Evolutionary conservation across 2,888 invertebrate species (phyloP).

Genomic region (Lasioglossum vierecki): DNA sequence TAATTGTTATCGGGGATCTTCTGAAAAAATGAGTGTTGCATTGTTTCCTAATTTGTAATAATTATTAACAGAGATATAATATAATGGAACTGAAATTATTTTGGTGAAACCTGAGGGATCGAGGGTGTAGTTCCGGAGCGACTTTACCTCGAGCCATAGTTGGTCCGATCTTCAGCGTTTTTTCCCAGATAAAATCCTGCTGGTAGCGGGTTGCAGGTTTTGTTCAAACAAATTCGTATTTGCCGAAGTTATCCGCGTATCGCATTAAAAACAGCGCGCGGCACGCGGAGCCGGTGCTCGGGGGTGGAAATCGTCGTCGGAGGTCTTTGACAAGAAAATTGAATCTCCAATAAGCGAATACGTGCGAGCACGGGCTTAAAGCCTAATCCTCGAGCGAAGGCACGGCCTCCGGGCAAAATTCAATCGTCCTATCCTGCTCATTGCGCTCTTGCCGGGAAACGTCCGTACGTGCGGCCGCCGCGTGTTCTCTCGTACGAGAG

Average conservation of each 20-base stretch:
- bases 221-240: slow-evolving; percentile 4
- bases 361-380: slow-evolving; percentile 64
- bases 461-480: slow-evolving; percentile 53
- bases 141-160: not conserved
- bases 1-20: too few relatives aligned
- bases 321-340: slow-evolving; percentile 60
- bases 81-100: not conserved
- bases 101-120: not conserved
- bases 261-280: not conserved
- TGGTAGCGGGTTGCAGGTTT: not conserved
- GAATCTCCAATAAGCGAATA: slow-evolving; percentile 66
- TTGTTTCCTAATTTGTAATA: too few relatives aligned
- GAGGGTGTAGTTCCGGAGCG: not conserved
- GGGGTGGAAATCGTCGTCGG: slow-evolving; percentile 9
- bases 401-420: slow-evolving; percentile 64
- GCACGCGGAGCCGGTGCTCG: not conserved
- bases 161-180: not conserved
- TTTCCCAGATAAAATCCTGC: not conserved
- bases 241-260: slow-evolving; percentile 1
- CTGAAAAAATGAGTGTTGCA: too few relatives aligned
- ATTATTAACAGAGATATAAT: too few relatives aligned
- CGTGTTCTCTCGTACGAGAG: slow-evolving; percentile 27
- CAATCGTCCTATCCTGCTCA: slow-evolving; percentile 65
- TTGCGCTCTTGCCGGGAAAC: slow-evolving; percentile 54
- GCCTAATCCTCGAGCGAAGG: slow-evolving; percentile 67